A percentile compares a stretch with the other conserved stretches of the same genome.
phyloP scores from a whole-genome alignment of 1,140 invertebrate species.

The Drosophila leontia region DNA sequence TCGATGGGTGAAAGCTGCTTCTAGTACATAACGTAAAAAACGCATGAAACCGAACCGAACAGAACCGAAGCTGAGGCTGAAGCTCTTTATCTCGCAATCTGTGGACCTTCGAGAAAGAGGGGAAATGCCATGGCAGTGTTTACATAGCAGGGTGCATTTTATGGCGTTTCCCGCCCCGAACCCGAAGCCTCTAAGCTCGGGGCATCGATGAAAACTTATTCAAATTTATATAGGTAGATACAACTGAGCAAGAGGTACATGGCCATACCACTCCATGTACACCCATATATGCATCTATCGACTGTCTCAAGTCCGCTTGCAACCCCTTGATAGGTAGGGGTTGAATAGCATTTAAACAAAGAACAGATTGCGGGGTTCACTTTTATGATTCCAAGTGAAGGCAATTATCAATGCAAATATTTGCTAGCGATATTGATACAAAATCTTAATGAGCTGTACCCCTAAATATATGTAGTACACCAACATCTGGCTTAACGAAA shows the following conservation, averaged over 20 bases:
- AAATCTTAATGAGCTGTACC: constrained; percentile 19
- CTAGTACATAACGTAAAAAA: constrained; percentile 78
- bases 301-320: constrained; percentile 10
- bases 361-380: constrained; percentile 14
- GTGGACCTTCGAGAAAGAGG: constrained; percentile 55
- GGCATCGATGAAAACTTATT: constrained; percentile 47
- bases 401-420: constrained; percentile 52
- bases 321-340: constrained; percentile 38
- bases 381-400: constrained; percentile 26
- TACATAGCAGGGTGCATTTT: constrained; percentile 78
- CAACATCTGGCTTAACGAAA: too few species aligned
- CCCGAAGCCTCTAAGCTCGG: constrained; percentile 31
- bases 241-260: constrained; percentile 10
- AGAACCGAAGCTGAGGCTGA: constrained; percentile 42
- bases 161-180: constrained; percentile 43
- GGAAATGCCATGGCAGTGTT: constrained; percentile 66
- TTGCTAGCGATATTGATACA: constrained; percentile 17
- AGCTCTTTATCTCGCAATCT: constrained; percentile 67
- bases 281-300: constrained; percentile 30
- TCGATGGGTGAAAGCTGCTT: constrained; percentile 60
- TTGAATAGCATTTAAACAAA: constrained; percentile 54
- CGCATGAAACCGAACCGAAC: constrained; percentile 63
- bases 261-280: constrained; percentile 19
- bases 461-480: background rate
- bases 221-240: constrained; percentile 46